Evolutionary conservation across 1,140 invertebrate species (phyloP).

Genomic region (Lepidurus apus): DNA sequence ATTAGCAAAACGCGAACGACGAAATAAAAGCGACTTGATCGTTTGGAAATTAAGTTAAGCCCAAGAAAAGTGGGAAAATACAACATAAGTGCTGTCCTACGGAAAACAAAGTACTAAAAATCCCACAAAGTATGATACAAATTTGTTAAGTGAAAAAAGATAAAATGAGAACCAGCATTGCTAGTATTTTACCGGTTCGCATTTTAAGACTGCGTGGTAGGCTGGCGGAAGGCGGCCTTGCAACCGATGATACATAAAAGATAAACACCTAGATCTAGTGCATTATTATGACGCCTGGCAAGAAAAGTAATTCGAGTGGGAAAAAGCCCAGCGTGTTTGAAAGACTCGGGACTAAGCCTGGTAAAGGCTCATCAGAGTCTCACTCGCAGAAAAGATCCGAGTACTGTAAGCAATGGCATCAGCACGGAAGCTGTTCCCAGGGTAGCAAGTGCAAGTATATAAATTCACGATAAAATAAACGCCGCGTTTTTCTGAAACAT

Average conservation of each 20-base stretch:
- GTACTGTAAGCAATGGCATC: constrained; percentile 67
- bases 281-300: constrained; percentile 32
- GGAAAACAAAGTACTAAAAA: no score
- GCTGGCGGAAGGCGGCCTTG: background rate
- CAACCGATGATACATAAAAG: constrained; percentile 1
- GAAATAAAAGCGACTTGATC: no score
- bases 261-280: background rate
- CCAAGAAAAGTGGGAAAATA: no score
- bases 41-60: no score
- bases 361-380: constrained; percentile 46
- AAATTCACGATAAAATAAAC: background rate
- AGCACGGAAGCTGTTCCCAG: constrained; percentile 66
- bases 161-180: no score
- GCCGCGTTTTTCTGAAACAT: constrained; percentile 14
- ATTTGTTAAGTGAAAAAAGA: no score
- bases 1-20: no score
- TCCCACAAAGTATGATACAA: no score
- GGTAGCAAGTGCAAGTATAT: constrained; percentile 64
- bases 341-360: constrained; percentile 65
- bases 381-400: constrained; percentile 46
- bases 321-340: constrained; percentile 65
- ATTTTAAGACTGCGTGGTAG: no score
- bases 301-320: constrained; percentile 25
- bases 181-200: no score
- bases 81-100: no score